These are phyloP conservation scores for Gari tellinella DNA, from an alignment of 2,888 invertebrate genomes.

Conservation along the genomic window DNA sequence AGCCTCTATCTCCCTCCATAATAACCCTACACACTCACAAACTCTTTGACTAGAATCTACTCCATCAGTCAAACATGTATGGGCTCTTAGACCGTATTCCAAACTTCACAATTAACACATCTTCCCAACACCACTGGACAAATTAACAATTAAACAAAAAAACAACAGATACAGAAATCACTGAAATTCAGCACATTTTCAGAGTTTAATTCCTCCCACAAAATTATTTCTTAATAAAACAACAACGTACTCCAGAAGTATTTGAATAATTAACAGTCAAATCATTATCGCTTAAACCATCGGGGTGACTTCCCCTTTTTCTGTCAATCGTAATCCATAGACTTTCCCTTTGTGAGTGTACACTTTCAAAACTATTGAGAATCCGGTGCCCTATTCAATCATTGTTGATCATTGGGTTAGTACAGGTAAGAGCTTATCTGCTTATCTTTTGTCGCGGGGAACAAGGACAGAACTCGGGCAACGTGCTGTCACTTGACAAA, in stretches of 20 bases:
- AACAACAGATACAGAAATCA: too few relatives aligned
- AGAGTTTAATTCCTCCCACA: too few relatives aligned
- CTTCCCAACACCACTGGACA: too few relatives aligned
- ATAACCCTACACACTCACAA: neutral
- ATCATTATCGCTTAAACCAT: slow-evolving; percentile 18
- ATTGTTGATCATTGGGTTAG: slow-evolving; percentile 5
- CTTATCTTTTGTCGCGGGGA: slow-evolving; percentile 71
- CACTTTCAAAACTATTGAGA: slow-evolving; percentile 42
- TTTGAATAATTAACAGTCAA: neutral
- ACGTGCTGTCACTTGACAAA: slow-evolving; percentile 63
- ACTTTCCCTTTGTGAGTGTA: slow-evolving; percentile 3
- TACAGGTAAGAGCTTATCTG: slow-evolving; percentile 33
- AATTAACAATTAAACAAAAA: too few relatives aligned
- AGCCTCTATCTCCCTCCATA: slow-evolving; percentile 64
- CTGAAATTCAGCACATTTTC: too few relatives aligned
- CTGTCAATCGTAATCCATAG: slow-evolving; percentile 6
- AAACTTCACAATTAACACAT: too few relatives aligned
- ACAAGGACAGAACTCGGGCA: slow-evolving; percentile 48
- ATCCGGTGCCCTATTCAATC: slow-evolving; percentile 15
- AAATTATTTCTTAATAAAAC: too few relatives aligned
- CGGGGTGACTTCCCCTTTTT: slow-evolving; percentile 10
- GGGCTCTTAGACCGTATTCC: too few relatives aligned
- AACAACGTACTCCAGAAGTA: too few relatives aligned
- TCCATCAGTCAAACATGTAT: too few relatives aligned
- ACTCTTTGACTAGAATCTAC: too few relatives aligned